phyloP scores from a whole-genome alignment of 2,888 invertebrate species.

The Stenurella melanura region DNA sequence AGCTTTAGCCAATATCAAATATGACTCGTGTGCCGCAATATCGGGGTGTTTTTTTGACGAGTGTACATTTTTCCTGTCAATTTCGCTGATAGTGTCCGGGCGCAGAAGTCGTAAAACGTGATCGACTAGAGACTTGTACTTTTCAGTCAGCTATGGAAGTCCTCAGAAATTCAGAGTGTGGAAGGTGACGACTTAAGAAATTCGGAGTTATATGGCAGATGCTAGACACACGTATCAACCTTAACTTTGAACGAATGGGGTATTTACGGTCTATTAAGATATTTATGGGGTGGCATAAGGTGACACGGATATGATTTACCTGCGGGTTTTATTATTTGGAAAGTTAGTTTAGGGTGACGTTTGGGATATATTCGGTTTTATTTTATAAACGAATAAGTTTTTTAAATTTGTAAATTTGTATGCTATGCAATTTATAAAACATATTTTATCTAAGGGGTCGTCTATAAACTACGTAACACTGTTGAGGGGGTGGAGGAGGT shows the following conservation, averaged over 20 bases:
- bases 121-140: conserved; percentile 44
- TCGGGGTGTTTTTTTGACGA: conserved; percentile 46
- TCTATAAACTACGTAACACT: too few species aligned
- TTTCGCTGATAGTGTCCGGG: conserved; percentile 59
- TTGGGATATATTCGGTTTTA: background rate
- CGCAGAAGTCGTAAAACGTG: conserved; percentile 47
- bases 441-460: too few species aligned
- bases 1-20: conserved; percentile 44
- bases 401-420: too few species aligned
- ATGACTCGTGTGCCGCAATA: conserved; percentile 45
- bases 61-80: conserved; percentile 63
- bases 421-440: too few species aligned
- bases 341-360: background rate
- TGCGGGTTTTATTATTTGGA: background rate
- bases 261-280: conserved; percentile 41
- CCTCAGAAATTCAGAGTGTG: conserved; percentile 35
- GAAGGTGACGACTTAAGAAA: conserved; percentile 29
- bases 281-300: conserved; percentile 37
- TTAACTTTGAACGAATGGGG: conserved; percentile 1
- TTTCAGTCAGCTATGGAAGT: conserved; percentile 27
- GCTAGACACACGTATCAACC: conserved; percentile 17
- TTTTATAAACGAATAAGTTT: background rate
- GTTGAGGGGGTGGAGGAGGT: too few species aligned
- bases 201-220: conserved; percentile 18
- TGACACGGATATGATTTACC: conserved; percentile 35